phyloP scores from a whole-genome alignment of 2,888 invertebrate genomes.

The Oxyteleia sp. region DNA sequence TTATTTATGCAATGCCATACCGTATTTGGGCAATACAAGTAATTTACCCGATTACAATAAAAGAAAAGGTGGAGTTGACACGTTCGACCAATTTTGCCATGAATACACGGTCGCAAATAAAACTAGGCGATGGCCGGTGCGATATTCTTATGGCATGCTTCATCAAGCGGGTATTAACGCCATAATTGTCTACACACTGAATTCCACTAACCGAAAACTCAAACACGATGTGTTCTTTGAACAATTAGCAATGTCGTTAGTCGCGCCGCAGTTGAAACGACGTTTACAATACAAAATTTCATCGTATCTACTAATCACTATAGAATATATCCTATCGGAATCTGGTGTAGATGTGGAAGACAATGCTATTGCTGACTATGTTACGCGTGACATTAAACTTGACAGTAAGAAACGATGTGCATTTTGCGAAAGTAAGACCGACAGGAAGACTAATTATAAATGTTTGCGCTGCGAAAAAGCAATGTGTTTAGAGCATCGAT shows the following conservation, averaged over 20 bases:
- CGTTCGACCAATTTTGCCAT: conserved; percentile 77
- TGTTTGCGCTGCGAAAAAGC: conserved; percentile 1
- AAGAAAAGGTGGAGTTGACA: conserved; percentile 77
- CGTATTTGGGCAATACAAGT: too few relatives aligned
- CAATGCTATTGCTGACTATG: not conserved
- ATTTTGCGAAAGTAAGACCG: not conserved
- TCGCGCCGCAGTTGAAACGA: not conserved
- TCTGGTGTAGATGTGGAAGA: not conserved
- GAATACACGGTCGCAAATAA: conserved; percentile 50
- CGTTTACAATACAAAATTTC: not conserved
- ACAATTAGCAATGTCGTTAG: not conserved
- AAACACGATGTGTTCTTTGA: not conserved
- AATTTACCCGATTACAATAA: too few relatives aligned
- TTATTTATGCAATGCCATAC: too few relatives aligned
- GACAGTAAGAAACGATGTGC: not conserved
- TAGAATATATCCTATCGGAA: too few relatives aligned
- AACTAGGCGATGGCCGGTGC: conserved; percentile 76
- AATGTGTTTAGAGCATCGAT: not conserved
- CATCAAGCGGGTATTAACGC: conserved; percentile 66
- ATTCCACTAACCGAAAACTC: not conserved
- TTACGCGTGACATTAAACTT: too few relatives aligned
- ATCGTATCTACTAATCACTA: not conserved
- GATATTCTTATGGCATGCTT: conserved; percentile 75
- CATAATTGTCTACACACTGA: not conserved
- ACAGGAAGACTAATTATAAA: not conserved